Conservation (phyloP, 2,888 invertebrate species). For the Sarcophaga subvicina region DNA sequence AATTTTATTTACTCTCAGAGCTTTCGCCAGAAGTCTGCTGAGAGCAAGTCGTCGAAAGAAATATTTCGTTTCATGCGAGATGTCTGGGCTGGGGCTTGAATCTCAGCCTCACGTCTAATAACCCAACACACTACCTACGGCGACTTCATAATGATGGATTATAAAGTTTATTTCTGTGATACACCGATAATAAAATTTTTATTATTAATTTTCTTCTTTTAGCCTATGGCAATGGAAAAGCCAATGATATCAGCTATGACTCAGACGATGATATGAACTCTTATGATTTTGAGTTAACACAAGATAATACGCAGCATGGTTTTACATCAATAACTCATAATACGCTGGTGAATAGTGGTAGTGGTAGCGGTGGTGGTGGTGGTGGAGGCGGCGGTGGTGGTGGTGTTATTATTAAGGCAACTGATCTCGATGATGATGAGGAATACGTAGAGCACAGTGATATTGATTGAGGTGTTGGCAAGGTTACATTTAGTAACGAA, state of each 20-base stretch:
- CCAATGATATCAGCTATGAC: conserved; percentile 74
- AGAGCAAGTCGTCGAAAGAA: too few species aligned
- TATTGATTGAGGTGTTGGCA: conserved; percentile 78
- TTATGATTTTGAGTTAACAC: conserved; percentile 74
- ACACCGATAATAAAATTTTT: background rate
- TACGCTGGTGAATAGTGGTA: conserved; percentile 27
- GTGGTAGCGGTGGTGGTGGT: conserved; percentile 47
- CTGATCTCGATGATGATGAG: conserved; percentile 79
- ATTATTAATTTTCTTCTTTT: conserved; percentile 44
- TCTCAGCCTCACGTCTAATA: too few species aligned
- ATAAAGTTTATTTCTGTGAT: too few species aligned
- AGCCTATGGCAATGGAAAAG: conserved; percentile 80
- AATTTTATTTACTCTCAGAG: too few species aligned
- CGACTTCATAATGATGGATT: too few species aligned
- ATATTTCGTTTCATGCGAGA: too few species aligned
- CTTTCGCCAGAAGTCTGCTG: too few species aligned
- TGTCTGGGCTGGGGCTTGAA: too few species aligned
- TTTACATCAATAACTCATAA: conserved; percentile 59
- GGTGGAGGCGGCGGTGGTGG: conserved; percentile 43
- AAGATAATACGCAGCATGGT: conserved; percentile 76
- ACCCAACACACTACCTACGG: too few species aligned
- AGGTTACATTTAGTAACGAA: conserved; percentile 70
- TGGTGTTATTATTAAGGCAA: conserved; percentile 72
- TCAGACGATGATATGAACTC: conserved; percentile 77
- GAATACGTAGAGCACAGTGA: conserved; percentile 77